Base-by-base conservation (phyloP, 2,888 invertebrate genomes). In the Cosmopolites sordidus region DNA sequence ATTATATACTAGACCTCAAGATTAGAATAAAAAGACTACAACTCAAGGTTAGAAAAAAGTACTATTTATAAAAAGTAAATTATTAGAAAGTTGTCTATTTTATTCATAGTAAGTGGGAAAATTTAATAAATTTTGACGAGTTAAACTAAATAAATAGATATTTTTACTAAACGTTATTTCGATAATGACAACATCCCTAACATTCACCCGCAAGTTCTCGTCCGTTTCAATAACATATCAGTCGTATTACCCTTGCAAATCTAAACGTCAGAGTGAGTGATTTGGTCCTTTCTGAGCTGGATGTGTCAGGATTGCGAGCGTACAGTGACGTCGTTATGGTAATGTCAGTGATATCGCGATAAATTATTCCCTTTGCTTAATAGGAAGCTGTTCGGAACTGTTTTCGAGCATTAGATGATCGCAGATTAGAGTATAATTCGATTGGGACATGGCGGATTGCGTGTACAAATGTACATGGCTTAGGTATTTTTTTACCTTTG, bases 351-450 rank as follows among this genome's bases (percentile, higher is more conserved):
- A 55, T 51, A 55, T 47, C 55, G 37, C 51, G 41, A 43, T 55
- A 55, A 55, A 55, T 55, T 49, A 55, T 55, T 55, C 55, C 44
- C 51, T 55, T 55, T 55, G 55, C 51, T 44, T 50, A 38, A 18
- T 40, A 43, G 40, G 40, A 43, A 51, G 42, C 47, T 45, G 47
- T 51, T 51, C 39, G 44, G 48, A 55, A 51, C 51, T 47, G 51
- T 51, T 55, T 55, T 46, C 47, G 48, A 29, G 55, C 55, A 51
- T 55, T 55, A 55, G 51, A 51, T 55, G 51, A 55, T 55, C 55
- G 44, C 55, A 48, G 55, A 55, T 55, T 55, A 51, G 22, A 42
- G 30, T 47, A 40, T 55, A 55, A 55, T 40, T 51, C 44, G 42
- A 55, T 55, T 43, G 41, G 17, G 40, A 39, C 11, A 16, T 45